These are phyloP conservation scores for Semnornis frantzii DNA, from an alignment of 2,113 vertebrate species.

Conservation along the genomic window DNA sequence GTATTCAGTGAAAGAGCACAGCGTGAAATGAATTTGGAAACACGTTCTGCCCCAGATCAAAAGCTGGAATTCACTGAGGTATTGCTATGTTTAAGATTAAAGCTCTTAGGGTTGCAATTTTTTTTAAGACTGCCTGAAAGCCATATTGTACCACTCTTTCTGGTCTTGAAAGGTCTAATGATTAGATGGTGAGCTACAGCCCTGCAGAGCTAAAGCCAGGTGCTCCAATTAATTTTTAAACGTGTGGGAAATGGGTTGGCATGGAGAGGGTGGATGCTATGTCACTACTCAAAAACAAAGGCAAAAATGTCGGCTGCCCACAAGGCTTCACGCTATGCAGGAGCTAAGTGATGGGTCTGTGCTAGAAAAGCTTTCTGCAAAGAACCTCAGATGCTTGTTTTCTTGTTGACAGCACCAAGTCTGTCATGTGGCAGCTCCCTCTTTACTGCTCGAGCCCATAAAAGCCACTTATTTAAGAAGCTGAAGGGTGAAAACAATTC, in stretches of 20 bases:
- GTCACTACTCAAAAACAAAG: constrained; percentile 50
- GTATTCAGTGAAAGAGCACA: constrained; percentile 58
- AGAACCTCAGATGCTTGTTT: background rate
- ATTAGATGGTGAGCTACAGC: constrained; percentile 11
- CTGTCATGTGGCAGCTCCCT: background rate
- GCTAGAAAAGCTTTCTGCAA: background rate
- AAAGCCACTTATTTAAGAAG: background rate
- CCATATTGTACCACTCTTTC: constrained; percentile 16
- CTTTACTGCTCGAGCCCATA: background rate
- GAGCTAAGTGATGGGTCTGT: background rate
- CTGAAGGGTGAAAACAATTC: background rate
- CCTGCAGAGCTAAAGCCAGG: constrained; percentile 12
- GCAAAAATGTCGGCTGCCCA: constrained; percentile 14
- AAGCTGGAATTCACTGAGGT: constrained; percentile 44
- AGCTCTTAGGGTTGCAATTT: background rate
- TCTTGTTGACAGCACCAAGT: background rate
- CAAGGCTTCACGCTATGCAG: accelerated
- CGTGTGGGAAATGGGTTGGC: constrained; percentile 29
- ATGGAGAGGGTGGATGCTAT: constrained; percentile 37
- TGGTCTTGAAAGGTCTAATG: constrained; percentile 24
- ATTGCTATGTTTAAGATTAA: constrained; percentile 47
- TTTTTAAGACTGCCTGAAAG: constrained; percentile 32
- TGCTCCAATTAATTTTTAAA: constrained; percentile 17
- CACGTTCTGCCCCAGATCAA: constrained; percentile 54
- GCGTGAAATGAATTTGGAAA: constrained; percentile 61